Evolutionary conservation across 2,113 vertebrate genomes (phyloP).

Genomic region (Spea bombifrons): DNA sequence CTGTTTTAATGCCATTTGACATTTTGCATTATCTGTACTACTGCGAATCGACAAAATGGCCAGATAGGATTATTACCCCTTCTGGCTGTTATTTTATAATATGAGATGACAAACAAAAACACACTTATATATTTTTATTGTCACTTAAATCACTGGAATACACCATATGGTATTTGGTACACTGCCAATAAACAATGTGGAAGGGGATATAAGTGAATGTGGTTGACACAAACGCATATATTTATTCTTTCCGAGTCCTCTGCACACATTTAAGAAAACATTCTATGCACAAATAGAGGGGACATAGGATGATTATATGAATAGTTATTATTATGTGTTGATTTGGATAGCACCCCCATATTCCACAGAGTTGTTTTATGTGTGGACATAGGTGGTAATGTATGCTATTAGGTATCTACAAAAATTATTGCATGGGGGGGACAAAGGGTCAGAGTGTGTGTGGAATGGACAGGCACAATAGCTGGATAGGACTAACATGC

Average conservation of each 20-base stretch:
- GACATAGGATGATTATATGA: too few species aligned
- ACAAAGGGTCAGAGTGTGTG: too few species aligned
- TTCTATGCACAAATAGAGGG: too few species aligned
- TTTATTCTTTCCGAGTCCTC: neutral
- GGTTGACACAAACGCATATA: neutral
- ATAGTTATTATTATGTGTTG: too few species aligned
- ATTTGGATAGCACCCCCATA: too few species aligned
- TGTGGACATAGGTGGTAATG: too few species aligned
- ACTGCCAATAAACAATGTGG: constrained; percentile 23
- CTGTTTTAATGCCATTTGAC: constrained; percentile 30
- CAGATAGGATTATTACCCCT: constrained; percentile 32
- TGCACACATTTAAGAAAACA: too few species aligned
- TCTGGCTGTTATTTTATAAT: constrained; percentile 29
- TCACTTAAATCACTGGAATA: constrained; percentile 23
- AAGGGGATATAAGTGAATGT: constrained; percentile 9
- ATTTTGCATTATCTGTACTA: constrained; percentile 27
- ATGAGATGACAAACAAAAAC: constrained; percentile 4
- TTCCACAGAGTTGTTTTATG: too few species aligned
- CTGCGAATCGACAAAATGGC: constrained; percentile 36
- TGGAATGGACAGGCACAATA: too few species aligned
- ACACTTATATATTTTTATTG: constrained; percentile 29
- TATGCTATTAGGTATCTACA: too few species aligned
- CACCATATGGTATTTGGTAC: constrained; percentile 38
- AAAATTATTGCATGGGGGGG: too few species aligned
- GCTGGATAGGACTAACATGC: too few species aligned